These are phyloP conservation scores for Pteronotus mesoamericanus DNA, from an alignment of 2,797 vertebrate genomes.

Conservation along the genomic window DNA sequence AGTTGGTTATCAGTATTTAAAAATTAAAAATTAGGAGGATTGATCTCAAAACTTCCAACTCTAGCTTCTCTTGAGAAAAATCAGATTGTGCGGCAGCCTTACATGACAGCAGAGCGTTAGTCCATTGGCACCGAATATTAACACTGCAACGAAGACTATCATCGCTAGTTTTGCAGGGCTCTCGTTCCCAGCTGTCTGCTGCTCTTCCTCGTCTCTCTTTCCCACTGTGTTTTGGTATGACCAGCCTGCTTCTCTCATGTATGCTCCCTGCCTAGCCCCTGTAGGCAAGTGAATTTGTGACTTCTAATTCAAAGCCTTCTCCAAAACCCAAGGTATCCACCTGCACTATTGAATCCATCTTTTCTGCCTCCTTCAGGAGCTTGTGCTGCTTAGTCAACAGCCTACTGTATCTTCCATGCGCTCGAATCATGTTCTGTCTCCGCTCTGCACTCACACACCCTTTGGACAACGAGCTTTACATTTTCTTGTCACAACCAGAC, in stretches of 20 bases:
- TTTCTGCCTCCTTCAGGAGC: neutral
- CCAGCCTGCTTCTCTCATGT: neutral
- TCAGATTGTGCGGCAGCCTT: neutral
- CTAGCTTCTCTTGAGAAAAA: neutral
- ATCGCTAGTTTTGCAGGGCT: too few relatives aligned
- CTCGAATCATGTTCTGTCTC: neutral
- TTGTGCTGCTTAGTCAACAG: neutral
- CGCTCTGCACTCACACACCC: neutral
- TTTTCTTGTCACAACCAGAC: neutral
- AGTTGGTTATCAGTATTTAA: neutral
- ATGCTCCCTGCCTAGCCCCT: neutral
- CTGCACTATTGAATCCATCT: too few relatives aligned
- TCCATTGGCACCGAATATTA: neutral
- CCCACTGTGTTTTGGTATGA: neutral
- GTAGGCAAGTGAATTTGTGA: neutral
- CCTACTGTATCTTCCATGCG: fast-evolving
- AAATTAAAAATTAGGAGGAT: neutral
- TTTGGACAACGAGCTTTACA: neutral
- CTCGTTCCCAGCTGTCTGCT: fast-evolving
- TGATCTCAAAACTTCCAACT: neutral
- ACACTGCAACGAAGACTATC: too few relatives aligned
- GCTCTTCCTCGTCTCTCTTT: neutral
- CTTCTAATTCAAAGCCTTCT: neutral
- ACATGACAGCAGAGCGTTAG: neutral
- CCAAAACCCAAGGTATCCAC: too few relatives aligned